Evolutionary conservation across 2,797 vertebrate genomes (phyloP), one percentile per base, ranked within the genome.

Genomic region (Acrossocheilus fasciatus): DNA sequence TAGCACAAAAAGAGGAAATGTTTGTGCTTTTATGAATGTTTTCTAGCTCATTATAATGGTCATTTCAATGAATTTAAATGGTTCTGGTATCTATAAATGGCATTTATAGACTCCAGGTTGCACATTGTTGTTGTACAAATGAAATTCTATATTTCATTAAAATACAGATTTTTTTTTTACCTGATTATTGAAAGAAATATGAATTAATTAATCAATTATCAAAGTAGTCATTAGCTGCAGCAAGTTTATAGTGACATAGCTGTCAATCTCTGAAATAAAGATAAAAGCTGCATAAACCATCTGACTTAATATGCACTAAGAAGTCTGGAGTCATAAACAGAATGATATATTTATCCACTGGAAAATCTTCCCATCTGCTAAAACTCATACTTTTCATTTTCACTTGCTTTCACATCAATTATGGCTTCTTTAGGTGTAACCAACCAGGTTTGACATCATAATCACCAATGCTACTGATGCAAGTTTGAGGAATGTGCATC

Each of bases 281-380:
- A 36, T 10, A 39, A 57, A 54, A n/a, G 54, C 36, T 23, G 36
- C 50, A 77, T 39, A 23, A 57, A 68, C 64, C 30, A 36, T 68
- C 15, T 34, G 64, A 34, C 64, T 66, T 36, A 30, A 30, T 15
- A 66, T 66, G 30, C 64, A 66, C 1, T 66, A 18, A 66, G 30
- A 66, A 68, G 15, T 68, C 30, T 68, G 15, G 15, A 14, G 50
- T 57, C 75, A 57, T 77, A 57, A 75, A 75, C 26, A 50, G 72
- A 4, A 41, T 39, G 4, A 15, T 39, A 23, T 52, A 47, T 18
- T 15, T 57, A 36, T 76, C 47, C 18, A 7, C 74, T 54, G 1
- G 18, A 76, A 76, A 76, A 52, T 14, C 47, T 54, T 54, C 50
- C 74, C 47, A 76, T n/a, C 34, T 78, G 52, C 75, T 41, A 41